Base-by-base conservation (phyloP, 2,797 vertebrate genomes). In the Arrhamphus sclerolepis region DNA sequence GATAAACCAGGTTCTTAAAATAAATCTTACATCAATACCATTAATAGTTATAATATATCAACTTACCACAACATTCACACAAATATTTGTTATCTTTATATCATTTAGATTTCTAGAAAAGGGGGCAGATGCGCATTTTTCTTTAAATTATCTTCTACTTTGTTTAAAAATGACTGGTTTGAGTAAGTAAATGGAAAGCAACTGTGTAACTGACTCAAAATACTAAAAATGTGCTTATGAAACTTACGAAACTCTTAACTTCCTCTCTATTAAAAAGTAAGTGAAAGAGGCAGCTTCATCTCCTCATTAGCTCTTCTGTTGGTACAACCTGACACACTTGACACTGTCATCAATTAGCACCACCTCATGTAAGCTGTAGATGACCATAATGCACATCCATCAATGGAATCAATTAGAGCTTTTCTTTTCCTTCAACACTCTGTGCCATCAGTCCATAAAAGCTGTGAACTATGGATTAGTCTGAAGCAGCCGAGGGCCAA, bases 401-500 rank as follows among this genome's bases (percentile, higher is more conserved):
- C 86, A 26, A 84, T 86, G 71, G 28, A 68, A 83, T 89, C 87
- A 82, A 84, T 89, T 57, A 46, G 63, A 49, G 77, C 56, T 63
- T 70, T 75, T 79, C 67, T 47, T 40, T 62, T 51, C 63, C 52
- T 65, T 46, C 58, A 60, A 71, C 69, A 46, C 52, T 73, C 59
- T 42, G 71, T 41, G 56, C 69, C 60, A 74, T 75, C 67, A 76
- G 76, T 81, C 83, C 78, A 84, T 89, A 86, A 84, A 78, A 82
- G 67, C 64, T 24, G 39, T 53, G 52, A 51, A 83, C 73, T 79
- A 87, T 87, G 70, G 88, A 89, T 88, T 86, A 75, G 70, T 72
- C 29, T 1, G 42, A 62, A 46, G 57, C 52, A 77, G 64, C 38
- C 24, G 54, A 68, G 42, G 50, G 21, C 62, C 69, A 24, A 52